These are phyloP conservation scores for Hirundo rustica DNA, from an alignment of 2,797 vertebrate genomes.

Conservation along the genomic window DNA sequence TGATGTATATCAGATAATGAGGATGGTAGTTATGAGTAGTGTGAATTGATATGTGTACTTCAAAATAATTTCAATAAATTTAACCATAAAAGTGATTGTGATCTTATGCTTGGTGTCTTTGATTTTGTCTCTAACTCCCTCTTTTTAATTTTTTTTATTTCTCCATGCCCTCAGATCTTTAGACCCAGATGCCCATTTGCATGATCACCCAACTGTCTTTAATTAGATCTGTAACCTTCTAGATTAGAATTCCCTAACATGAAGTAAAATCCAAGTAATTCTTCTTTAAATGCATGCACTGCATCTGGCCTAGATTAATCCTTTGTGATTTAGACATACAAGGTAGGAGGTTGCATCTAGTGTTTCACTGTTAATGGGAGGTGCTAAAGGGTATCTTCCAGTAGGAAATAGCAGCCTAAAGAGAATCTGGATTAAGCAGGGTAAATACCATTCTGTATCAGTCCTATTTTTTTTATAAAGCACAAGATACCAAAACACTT, in stretches of 20 bases:
- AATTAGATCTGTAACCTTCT: background rate
- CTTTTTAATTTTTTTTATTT: background rate
- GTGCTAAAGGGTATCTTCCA: background rate
- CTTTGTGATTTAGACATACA: background rate
- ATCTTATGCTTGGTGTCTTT: background rate
- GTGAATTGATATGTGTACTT: background rate
- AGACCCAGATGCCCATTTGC: background rate
- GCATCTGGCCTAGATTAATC: background rate
- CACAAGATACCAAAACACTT: background rate
- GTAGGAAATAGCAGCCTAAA: background rate
- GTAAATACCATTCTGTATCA: background rate
- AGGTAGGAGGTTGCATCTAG: background rate
- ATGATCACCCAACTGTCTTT: background rate
- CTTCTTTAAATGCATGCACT: background rate
- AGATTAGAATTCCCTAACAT: background rate
- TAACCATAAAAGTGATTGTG: background rate
- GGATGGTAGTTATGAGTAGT: background rate
- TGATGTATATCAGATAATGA: background rate
- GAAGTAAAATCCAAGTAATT: background rate
- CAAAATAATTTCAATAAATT: slow-evolving; percentile 1
- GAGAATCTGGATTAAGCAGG: background rate
- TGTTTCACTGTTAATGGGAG: background rate
- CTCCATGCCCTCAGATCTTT: background rate
- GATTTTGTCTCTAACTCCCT: background rate
- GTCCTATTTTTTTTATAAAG: background rate